Percentiles rank a stretch among this genome's conserved stretches.
These are phyloP conservation scores for Zaprionus vittiger DNA, from an alignment of 1,140 invertebrate species.

Conservation along the genomic window DNA sequence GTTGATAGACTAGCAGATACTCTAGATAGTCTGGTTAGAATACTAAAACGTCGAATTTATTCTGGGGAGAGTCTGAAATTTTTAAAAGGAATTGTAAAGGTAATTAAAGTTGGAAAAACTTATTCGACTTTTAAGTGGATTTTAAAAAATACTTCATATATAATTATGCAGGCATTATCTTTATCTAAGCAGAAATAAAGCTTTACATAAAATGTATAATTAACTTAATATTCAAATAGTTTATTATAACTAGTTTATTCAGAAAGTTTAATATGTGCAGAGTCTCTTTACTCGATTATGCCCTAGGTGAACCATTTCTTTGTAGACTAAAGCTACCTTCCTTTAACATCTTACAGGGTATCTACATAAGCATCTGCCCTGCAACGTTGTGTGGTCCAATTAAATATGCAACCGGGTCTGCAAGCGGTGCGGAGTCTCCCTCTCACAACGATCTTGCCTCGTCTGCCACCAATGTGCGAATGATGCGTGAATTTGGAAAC, in stretches of 20 bases:
- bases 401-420: constrained; percentile 70
- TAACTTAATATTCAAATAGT: too few species aligned
- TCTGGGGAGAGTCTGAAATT: too few species aligned
- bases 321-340: not conserved
- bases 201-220: too few species aligned
- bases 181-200: too few species aligned
- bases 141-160: too few species aligned
- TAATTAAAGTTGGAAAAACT: too few species aligned
- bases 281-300: not conserved
- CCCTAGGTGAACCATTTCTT: not conserved
- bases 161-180: too few species aligned
- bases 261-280: too few species aligned
- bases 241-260: too few species aligned
- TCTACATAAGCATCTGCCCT: constrained; percentile 29
- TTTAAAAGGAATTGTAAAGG: too few species aligned
- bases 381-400: constrained; percentile 81
- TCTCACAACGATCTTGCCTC: constrained; percentile 13
- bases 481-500: constrained; percentile 82
- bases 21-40: not conserved
- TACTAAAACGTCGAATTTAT: rapidly evolving
- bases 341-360: constrained; percentile 10
- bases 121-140: too few species aligned
- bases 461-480: constrained; percentile 82
- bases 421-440: constrained; percentile 29
- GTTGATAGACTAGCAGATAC: not conserved